Base-by-base conservation (phyloP, 2,797 vertebrate species). In the Peromyscus attwateri region DNA sequence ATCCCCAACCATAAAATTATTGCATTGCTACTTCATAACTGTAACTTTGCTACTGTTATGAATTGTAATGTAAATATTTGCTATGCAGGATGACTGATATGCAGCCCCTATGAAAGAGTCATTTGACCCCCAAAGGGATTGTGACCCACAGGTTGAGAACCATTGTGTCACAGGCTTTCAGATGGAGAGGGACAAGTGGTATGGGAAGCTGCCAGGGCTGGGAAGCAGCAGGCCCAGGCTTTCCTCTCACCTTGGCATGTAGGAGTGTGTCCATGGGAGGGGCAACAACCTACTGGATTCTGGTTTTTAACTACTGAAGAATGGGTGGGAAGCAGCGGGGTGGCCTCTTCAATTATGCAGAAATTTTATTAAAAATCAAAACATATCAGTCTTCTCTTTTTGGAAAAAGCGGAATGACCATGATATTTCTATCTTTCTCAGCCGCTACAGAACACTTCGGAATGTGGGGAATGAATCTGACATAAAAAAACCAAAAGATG, bases 361-460 rank as follows among this genome's bases (percentile, higher is more conserved):
- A 89, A 52, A 57, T 81, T 96, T 75, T 66, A 52, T 91, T 57
- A 95, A 96, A 95, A 83, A 11, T 1, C 37, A 62, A 95, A 75
- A 76, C 71, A 8, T 37, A 75, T 55, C 29, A 16, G 21, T 92
- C 83, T 94, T n/a, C 62, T 93, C 14, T 93, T 84, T 85, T 43
- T 97, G 82, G 27, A 64, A 85, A 34, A 57, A 81, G 43, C 37
- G 55, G 3, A 34, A 79, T 91, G 60, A 89, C 16, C 66, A 4
- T 49, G 46, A 40, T 94, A 52, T 81, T 85, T 94, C 31, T 95
- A 17, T 91, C 46, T 31, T 95, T 95, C 91, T 96, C 97, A 99
- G 98, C 11, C 98, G 97, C 82, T 98, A 98, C 49, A 96, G 83
- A 34, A 97, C 95, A n/a, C 98, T 99, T 94, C 98, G 97, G 82